Conservation (phyloP, 2,113 vertebrate species). For the Arizona elegans region DNA sequence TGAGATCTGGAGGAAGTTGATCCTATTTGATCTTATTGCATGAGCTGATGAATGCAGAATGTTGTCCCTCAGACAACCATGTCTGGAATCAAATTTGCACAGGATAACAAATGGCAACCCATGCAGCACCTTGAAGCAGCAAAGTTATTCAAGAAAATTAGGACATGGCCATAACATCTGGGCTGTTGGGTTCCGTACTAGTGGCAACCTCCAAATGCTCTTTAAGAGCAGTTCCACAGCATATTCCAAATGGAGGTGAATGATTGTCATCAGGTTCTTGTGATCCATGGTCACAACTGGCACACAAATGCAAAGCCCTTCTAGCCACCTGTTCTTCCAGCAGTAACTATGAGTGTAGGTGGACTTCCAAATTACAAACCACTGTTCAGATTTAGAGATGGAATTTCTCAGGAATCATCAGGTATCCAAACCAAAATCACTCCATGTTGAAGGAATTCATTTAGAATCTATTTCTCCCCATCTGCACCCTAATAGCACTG, state of each 20-base stretch:
- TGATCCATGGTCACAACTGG: background rate
- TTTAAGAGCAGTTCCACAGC: background rate
- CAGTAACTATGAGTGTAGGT: background rate
- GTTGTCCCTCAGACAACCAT: background rate
- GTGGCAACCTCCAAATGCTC: background rate
- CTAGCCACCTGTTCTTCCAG: background rate
- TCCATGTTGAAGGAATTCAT: background rate
- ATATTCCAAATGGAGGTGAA: background rate
- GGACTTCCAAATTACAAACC: background rate
- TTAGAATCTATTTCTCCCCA: background rate
- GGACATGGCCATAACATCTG: background rate
- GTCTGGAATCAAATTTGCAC: background rate
- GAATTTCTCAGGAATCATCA: background rate
- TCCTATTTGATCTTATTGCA: background rate
- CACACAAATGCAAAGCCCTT: background rate
- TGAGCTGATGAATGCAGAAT: background rate
- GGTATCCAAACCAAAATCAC: background rate
- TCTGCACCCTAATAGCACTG: background rate
- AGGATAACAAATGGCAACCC: background rate
- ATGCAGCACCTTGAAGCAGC: background rate
- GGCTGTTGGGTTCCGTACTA: background rate
- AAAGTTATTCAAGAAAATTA: background rate
- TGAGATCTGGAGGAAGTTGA: background rate
- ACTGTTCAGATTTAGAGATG: background rate
- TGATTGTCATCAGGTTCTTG: background rate